A percentile compares a stretch with the other conserved stretches of the same genome.
Conservation (phyloP, 2,888 invertebrate species). For the Desoria tigrina region DNA sequence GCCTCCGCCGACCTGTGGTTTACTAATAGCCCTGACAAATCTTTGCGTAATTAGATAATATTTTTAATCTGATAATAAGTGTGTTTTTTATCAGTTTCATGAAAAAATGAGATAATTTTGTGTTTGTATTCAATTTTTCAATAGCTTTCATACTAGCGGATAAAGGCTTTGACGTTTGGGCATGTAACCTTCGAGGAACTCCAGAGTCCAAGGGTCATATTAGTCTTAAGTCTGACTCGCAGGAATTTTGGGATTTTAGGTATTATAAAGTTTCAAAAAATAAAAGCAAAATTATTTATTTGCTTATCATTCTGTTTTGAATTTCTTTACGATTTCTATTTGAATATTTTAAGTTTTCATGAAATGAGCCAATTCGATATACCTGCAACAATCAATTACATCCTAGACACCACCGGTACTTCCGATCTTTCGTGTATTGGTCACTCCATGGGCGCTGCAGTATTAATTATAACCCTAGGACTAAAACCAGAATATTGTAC, state of each 20-base stretch:
- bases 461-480: background rate
- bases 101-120: background rate
- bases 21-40: background rate
- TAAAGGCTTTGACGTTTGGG: background rate
- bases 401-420: background rate
- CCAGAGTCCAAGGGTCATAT: background rate
- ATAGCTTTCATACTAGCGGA: conserved; percentile 8
- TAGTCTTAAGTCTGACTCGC: background rate
- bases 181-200: background rate
- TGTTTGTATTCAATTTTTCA: background rate
- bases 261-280: background rate
- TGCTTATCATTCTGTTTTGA: no score
- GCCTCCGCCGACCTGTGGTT: background rate
- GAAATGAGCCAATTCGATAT: conserved; percentile 2
- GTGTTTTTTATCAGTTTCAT: no score
- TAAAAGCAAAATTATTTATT: no score
- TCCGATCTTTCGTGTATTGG: background rate
- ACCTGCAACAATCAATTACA: background rate
- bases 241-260: conserved; percentile 7
- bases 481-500: background rate
- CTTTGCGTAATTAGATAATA: background rate
- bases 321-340: background rate
- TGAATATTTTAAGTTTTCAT: no score
- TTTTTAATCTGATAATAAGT: no score
- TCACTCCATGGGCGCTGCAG: conserved; percentile 11